Conservation (phyloP, 2,797 vertebrate species). For the Cossypha niveicapilla region DNA sequence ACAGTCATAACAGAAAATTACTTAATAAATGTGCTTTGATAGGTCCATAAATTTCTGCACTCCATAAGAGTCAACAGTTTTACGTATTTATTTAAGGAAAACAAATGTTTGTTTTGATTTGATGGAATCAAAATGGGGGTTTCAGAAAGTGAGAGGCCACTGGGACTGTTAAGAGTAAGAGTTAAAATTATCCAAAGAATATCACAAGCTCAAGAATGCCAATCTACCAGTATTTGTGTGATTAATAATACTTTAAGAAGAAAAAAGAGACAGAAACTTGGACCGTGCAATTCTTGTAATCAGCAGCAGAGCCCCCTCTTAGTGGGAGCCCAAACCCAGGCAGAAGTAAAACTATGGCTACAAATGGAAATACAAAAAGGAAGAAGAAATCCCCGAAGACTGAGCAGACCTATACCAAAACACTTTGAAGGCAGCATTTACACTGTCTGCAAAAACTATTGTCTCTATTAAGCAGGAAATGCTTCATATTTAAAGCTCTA, state of each 20-base stretch:
- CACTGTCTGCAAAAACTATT: background rate
- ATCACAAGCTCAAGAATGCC: background rate
- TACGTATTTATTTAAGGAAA: slow-evolving; percentile 9
- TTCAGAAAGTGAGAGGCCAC: background rate
- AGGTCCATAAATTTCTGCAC: slow-evolving; percentile 4
- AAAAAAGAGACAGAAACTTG: background rate
- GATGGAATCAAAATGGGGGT: background rate
- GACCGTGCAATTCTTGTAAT: background rate
- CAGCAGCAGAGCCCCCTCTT: background rate
- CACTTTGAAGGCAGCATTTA: background rate
- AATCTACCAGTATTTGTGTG: background rate
- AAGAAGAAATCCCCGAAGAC: background rate
- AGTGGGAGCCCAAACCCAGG: fast-evolving
- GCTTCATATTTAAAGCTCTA: background rate
- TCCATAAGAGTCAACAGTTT: background rate
- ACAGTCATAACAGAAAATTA: background rate
- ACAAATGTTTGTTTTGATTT: background rate
- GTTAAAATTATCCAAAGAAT: background rate
- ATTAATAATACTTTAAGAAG: background rate
- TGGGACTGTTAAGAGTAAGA: background rate
- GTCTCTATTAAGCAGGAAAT: background rate
- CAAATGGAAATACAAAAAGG: background rate
- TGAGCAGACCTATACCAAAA: background rate
- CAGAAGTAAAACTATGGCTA: background rate
- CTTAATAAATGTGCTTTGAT: slow-evolving; percentile 12